A percentile compares a stretch with the other conserved stretches of the same genome.
Conservation (phyloP, 2,888 invertebrate genomes). For the Laothoe populi region DNA sequence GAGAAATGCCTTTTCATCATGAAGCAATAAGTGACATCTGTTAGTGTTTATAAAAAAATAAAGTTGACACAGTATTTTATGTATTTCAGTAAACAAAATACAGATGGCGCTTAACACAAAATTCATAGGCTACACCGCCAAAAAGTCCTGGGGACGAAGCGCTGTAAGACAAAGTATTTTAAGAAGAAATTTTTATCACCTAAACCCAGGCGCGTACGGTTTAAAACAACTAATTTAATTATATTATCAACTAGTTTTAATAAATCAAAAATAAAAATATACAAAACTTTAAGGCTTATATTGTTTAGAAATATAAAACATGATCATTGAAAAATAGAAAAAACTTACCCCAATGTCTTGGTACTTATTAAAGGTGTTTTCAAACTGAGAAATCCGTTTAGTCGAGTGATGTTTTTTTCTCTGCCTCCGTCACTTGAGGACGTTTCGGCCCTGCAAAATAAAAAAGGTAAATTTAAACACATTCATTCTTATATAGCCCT, state of each 20-base stretch:
- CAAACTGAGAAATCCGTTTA: slow-evolving; percentile 88
- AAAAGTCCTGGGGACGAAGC: background rate
- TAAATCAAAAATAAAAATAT: no score
- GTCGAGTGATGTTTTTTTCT: slow-evolving; percentile 82
- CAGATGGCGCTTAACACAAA: background rate
- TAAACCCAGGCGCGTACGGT: no score
- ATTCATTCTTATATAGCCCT: no score
- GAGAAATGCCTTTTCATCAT: no score
- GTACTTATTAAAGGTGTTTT: slow-evolving; percentile 91
- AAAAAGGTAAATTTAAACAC: no score
- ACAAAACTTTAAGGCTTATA: no score
- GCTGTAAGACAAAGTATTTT: background rate
- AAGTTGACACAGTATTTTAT: background rate
- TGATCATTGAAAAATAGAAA: no score
- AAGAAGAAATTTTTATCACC: no score
- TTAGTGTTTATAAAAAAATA: background rate
- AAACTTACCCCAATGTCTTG: slow-evolving; percentile 89
- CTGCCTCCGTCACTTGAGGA: slow-evolving; percentile 64
- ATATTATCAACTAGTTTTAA: no score
- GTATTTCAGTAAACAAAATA: background rate
- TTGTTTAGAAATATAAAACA: no score
- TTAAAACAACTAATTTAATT: no score
- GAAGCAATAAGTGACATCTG: background rate
- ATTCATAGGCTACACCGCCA: background rate
- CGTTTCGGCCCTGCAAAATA: slow-evolving; percentile 65